Base-by-base conservation (phyloP, 1,140 invertebrate genomes). In the Odontomachus brunneus region DNA sequence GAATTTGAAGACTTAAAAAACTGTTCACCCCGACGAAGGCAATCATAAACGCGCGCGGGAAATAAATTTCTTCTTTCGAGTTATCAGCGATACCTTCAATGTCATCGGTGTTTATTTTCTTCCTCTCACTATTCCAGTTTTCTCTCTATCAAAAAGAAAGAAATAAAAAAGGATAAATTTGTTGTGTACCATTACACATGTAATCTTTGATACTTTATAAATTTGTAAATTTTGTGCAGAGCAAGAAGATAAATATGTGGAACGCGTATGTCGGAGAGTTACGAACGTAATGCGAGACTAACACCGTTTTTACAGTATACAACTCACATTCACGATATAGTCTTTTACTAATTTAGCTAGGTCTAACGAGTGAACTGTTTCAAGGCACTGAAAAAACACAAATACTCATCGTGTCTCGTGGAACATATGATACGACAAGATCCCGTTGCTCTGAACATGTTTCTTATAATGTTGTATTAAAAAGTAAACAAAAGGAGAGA, bases 401-500 rank as follows among this genome's bases (percentile, higher is more conserved):
- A 76, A 78, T 67, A 78, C 65, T 71, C 75, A 49, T 75, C 38
- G 38, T 44, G 15, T 15, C 59, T 82, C 49, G 11, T 76, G 73
- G 33, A 62, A 62, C 11, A 63, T 78, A 76, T 53, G 69, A 76
- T 72, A 53, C 44, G 33, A 81, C 22, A 69, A 78, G 72, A 74
- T 82, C 49, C 57, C 51, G 51, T 82, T 81, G 55, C 66, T 87
- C 72, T 84, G 60, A 87, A 87, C 24, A 38, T 57, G 60, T 85
- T 84, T 88, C 69, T 85, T 78, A 65, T 55, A 26, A 81, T 75
- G 59, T 65, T 22, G 63, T 51, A 69, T 75, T 71, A 59, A 33
- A 82, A 71, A 66, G 51, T 19, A 11, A 44, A 11, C 0, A 11
- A 11, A 11, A 44, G 9, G 38, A 44, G 38, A 44, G 38, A 11